Base-by-base conservation (phyloP, 2,113 vertebrate species). In the Reinhardtius hippoglossoides region DNA sequence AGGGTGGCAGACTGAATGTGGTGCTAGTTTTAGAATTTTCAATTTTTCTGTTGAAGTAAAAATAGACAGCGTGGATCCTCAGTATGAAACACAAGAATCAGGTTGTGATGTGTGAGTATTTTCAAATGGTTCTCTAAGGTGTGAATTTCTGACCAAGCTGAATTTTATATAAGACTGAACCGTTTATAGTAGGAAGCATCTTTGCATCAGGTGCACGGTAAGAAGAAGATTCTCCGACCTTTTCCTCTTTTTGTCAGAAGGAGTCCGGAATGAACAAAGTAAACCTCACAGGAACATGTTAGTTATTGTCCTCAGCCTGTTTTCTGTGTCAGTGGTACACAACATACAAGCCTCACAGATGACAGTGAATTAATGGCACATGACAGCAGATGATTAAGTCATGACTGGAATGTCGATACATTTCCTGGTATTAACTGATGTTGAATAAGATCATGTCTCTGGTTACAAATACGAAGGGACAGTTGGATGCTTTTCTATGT, bases 21-120 rank as follows among this genome's bases (percentile, higher is more conserved):
- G 12, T 42, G 12, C 14, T 69, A 50, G 26, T 71, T 89, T 81
- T 71, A 83, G 42, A 31, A 58, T 73, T 71, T 67, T 54, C n/a
- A 7, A 16, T n/a, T 8, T 27, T 79, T 67, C 35, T 59, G 21
- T 71, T 27, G 74, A 64, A 27, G 46, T 66, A 50, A 68, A 67
- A 27, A 7, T 0, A 26, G 15, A 67, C 46, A 48, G 20, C 69
- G 48, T 44, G 2, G 7, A 54, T 9, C 20, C 50, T 15, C 5
- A 61, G 40, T 9, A 42, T 4, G 46, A 46, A 62, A 16, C 16
- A 24, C 31, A 56, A 7, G 15, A 31, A 13, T 24, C 24, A 16
- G 24, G 14, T 27, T 27, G 14, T 20, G 20, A n/a, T 2, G 35
- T 9, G 13, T 13, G 12, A 44, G 13, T 13, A 27, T 40, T 2